Percentiles rank a stretch among this genome's conserved stretches.
These are phyloP conservation scores for Sisyra nigra DNA, from an alignment of 2,888 invertebrate species.

Conservation along the genomic window DNA sequence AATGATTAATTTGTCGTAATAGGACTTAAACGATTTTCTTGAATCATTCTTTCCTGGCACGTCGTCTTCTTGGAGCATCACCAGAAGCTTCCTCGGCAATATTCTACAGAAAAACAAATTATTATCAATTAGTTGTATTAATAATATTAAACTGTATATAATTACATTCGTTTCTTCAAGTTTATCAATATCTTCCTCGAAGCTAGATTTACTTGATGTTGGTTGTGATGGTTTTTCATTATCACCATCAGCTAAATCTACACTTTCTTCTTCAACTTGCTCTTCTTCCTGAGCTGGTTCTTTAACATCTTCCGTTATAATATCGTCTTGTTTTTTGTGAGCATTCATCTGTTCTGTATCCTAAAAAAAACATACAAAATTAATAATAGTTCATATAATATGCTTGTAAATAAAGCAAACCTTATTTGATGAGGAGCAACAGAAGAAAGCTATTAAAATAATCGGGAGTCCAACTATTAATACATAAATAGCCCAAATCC, in stretches of 20 bases:
- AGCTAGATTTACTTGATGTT: constrained; percentile 12
- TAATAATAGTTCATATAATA: too few relatives aligned
- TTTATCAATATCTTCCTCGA: constrained; percentile 13
- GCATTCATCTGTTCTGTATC: constrained; percentile 32
- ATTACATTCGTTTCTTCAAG: constrained; percentile 18
- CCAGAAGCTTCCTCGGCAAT: constrained; percentile 25
- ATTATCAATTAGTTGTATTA: background rate
- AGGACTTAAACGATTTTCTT: background rate
- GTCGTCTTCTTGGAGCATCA: constrained; percentile 32
- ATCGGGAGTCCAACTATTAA: constrained; percentile 63
- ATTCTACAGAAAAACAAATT: background rate
- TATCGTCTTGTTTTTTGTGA: constrained; percentile 57
- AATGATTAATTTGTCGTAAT: too few relatives aligned
- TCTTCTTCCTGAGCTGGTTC: constrained; percentile 26
- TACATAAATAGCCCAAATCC: constrained; percentile 79
- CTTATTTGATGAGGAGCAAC: constrained; percentile 39
- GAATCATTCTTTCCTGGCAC: constrained; percentile 30
- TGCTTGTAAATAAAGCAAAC: constrained; percentile 12
- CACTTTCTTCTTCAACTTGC: constrained; percentile 20
- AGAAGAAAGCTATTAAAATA: constrained; percentile 63
- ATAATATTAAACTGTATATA: constrained; percentile 13
- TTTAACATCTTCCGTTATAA: constrained; percentile 41
- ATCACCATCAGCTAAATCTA: constrained; percentile 18
- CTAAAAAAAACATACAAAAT: constrained; percentile 13
- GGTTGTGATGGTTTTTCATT: constrained; percentile 23